Evolutionary conservation across 2,888 invertebrate genomes (phyloP).

Genomic region (Octodonta nipae): DNA sequence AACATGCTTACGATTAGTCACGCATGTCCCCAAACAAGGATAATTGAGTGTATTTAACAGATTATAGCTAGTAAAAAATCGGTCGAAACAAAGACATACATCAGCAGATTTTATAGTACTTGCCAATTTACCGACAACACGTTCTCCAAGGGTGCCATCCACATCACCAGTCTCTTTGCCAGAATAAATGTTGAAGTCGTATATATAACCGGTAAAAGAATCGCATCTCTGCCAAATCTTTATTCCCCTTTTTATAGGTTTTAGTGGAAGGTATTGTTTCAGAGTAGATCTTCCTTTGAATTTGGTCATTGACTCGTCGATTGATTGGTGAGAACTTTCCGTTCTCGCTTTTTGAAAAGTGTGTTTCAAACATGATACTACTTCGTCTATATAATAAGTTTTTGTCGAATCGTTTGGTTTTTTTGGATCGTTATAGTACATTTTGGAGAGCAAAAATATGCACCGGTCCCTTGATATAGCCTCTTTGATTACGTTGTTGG

Average conservation of each 20-base stretch:
- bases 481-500: conserved; percentile 5
- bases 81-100: conserved; percentile 2
- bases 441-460: conserved; percentile 3
- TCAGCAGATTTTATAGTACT: conserved; percentile 1
- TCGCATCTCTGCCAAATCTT: conserved; percentile 12
- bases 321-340: neutral
- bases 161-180: conserved; percentile 8
- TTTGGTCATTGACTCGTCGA: conserved; percentile 3
- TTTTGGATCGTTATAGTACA: conserved; percentile 4
- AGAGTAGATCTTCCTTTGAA: conserved; percentile 3
- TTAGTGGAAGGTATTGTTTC: conserved; percentile 6
- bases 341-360: conserved; percentile 2
- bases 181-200: conserved; percentile 12
- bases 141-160: conserved; percentile 6
- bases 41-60: conserved; percentile 2
- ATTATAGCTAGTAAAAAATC: conserved; percentile 4
- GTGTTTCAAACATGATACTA: conserved; percentile 5
- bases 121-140: conserved; percentile 5
- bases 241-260: conserved; percentile 14
- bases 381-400: conserved; percentile 5
- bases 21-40: conserved; percentile 5
- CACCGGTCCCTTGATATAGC: conserved; percentile 6
- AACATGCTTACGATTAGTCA: neutral
- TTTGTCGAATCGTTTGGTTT: conserved; percentile 4
- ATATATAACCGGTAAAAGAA: conserved; percentile 10